Base-by-base conservation (phyloP, 2,113 vertebrate species). In the Cranoglanis bouderius region DNA sequence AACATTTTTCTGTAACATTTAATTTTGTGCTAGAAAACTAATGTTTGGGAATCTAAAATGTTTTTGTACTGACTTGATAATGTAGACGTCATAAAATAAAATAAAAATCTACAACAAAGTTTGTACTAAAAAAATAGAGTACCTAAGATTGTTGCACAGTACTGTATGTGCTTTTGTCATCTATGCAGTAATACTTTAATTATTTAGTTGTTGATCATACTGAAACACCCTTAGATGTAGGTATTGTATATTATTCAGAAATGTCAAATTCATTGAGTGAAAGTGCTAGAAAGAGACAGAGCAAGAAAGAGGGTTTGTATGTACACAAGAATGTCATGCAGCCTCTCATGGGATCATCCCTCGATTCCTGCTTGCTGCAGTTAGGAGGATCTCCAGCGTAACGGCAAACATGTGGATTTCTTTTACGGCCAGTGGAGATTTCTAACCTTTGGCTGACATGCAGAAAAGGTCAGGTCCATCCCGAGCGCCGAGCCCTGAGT, bases 371-470 rank as follows among this genome's bases (percentile, higher is more conserved):
- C 91, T 67, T 83, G 74, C 85, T 70, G 72, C 57, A 90, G 59
- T 92, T 92, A 92, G 90, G 92, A 91, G 91, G 90, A 92, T 88
- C 90, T 94, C 90, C 93, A 95, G 95, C 93, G 92, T 96, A 95
- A 96, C 93, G 92, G 94, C 93, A 95, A 95, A 95, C 94, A 92
- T 95, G 94, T 94, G 93, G 93, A 93, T 95, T 95, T 94, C 94
- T 93, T 96, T 95, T 94, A 95, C 95, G 94, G 95, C 94, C 95
- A 96, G 93, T 93, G 92, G 94, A 96, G 94, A 95, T 95, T 96
- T 95, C 94, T 96, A 95, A 96, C 95, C 96, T 96, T 96, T 96
- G 95, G 92, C 91, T 96, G 96, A 95, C 95, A 94, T 93, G 88
- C 88, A 26, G 92, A 93, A 96, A 96, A 96, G 95, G 95, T 96